Percentiles rank a stretch among this genome's conserved stretches.
phyloP scores from a whole-genome alignment of 2,888 invertebrate genomes.

The Merodon equestris region DNA sequence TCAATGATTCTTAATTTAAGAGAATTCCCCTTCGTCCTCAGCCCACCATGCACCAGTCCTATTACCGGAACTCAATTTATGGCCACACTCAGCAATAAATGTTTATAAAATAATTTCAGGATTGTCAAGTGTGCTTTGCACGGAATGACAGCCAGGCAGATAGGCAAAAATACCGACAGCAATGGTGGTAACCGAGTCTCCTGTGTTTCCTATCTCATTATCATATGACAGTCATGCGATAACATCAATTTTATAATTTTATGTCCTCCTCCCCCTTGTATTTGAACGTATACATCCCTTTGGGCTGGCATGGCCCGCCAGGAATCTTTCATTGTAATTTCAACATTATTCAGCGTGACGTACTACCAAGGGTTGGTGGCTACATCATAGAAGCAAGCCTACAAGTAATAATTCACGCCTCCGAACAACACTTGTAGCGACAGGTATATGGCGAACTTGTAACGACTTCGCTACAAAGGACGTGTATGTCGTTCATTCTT shows the following conservation, averaged over 20 bases:
- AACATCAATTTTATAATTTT: slow-evolving; percentile 59
- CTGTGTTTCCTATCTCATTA: slow-evolving; percentile 27
- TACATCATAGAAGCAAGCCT: slow-evolving; percentile 28
- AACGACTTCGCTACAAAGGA: background rate
- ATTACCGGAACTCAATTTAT: slow-evolving; percentile 1
- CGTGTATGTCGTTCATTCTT: too few species aligned
- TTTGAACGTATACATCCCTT: background rate
- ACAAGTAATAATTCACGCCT: slow-evolving; percentile 37
- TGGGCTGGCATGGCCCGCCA: background rate
- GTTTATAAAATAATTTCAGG: slow-evolving; percentile 32
- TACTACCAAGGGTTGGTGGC: slow-evolving; percentile 7
- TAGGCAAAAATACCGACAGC: background rate
- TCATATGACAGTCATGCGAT: slow-evolving; percentile 45
- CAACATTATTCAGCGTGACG: slow-evolving; percentile 21
- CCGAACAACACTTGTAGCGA: slow-evolving; percentile 27
- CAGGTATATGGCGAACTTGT: slow-evolving; percentile 26
- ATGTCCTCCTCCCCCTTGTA: slow-evolving; percentile 13
- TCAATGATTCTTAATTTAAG: slow-evolving; percentile 33
- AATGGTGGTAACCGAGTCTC: background rate
- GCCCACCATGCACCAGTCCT: background rate
- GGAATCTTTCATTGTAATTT: slow-evolving; percentile 31
- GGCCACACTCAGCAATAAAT: slow-evolving; percentile 23
- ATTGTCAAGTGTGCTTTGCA: slow-evolving; percentile 13
- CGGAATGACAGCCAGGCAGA: slow-evolving; percentile 8
- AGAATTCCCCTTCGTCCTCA: slow-evolving; percentile 3